Evolutionary conservation across 1,140 invertebrate species (phyloP).

Genomic region (Plectrocnemia conspersa): DNA sequence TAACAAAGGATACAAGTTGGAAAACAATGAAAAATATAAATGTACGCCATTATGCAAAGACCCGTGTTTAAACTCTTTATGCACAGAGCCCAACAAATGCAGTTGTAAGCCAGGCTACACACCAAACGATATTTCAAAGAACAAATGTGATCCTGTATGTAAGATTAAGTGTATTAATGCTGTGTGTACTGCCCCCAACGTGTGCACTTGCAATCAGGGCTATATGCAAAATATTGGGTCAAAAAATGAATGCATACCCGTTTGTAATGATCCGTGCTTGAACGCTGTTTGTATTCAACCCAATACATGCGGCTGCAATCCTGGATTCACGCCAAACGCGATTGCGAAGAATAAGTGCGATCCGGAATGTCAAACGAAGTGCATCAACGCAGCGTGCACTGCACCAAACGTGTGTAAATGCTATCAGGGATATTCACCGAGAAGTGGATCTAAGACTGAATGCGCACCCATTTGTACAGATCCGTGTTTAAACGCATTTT

Average conservation of each 20-base stretch:
- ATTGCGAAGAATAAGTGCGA: slow-evolving; percentile 46
- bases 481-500: background rate
- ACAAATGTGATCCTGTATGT: slow-evolving; percentile 44
- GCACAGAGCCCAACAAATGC: slow-evolving; percentile 49
- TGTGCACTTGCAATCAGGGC: slow-evolving; percentile 48
- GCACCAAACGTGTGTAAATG: slow-evolving; percentile 52
- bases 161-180: slow-evolving; percentile 51
- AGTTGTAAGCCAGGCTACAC: slow-evolving; percentile 40
- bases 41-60: slow-evolving; percentile 44
- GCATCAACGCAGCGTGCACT: slow-evolving; percentile 47
- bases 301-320: slow-evolving; percentile 23
- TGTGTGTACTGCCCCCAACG: slow-evolving; percentile 46
- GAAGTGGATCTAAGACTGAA: slow-evolving; percentile 37
- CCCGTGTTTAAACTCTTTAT: slow-evolving; percentile 49
- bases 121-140: slow-evolving; percentile 36
- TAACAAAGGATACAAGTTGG: slow-evolving; percentile 38
- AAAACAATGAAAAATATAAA: slow-evolving; percentile 26
- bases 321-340: background rate
- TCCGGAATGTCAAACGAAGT: slow-evolving; percentile 43
- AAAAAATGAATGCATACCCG: background rate
- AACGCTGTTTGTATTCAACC: slow-evolving; percentile 37
- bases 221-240: slow-evolving; percentile 39
- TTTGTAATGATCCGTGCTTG: background rate
- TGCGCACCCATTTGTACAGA: background rate
- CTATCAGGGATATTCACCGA: slow-evolving; percentile 49